A percentile compares a stretch with the other conserved stretches of the same genome.
phyloP scores from a whole-genome alignment of 1,140 invertebrate genomes.

The Pseudomyrmex concolor region DNA sequence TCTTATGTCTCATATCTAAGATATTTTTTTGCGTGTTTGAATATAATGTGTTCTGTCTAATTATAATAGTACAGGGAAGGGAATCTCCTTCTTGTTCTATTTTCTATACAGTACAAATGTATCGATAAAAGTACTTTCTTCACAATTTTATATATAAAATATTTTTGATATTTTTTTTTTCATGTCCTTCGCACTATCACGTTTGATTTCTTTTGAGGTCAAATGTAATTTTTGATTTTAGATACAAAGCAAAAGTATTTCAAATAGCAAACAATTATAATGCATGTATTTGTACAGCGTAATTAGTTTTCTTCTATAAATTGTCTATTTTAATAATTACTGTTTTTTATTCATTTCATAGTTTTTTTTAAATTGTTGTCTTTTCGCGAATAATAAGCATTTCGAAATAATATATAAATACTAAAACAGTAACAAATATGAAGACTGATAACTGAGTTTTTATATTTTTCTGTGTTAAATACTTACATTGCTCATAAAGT shows the following conservation, averaged over 20 bases:
- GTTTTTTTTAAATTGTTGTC: conserved; percentile 34
- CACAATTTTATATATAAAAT: conserved; percentile 41
- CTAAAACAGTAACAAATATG: neutral
- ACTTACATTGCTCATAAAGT: neutral
- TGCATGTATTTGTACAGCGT: neutral
- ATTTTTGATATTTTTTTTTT: conserved; percentile 15
- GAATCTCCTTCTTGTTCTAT: conserved; percentile 45
- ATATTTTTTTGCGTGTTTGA: conserved; percentile 9
- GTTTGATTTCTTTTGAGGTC: conserved; percentile 44
- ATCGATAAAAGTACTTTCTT: neutral
- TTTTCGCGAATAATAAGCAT: conserved; percentile 10
- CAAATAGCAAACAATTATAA: conserved; percentile 27
- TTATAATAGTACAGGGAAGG: conserved; percentile 7
- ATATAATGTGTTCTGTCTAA: conserved; percentile 50
- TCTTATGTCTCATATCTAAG: neutral
- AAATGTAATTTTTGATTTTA: conserved; percentile 21
- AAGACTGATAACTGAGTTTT: neutral
- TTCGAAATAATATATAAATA: conserved; percentile 9
- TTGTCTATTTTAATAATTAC: conserved; percentile 4
- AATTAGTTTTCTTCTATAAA: neutral
- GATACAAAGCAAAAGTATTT: neutral
- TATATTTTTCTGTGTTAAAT: too few species aligned
- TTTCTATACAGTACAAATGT: conserved; percentile 14
- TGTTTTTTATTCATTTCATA: neutral
- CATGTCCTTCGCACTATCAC: neutral